Base-by-base conservation (phyloP, 2,797 vertebrate genomes). In the Onychomys torridus region DNA sequence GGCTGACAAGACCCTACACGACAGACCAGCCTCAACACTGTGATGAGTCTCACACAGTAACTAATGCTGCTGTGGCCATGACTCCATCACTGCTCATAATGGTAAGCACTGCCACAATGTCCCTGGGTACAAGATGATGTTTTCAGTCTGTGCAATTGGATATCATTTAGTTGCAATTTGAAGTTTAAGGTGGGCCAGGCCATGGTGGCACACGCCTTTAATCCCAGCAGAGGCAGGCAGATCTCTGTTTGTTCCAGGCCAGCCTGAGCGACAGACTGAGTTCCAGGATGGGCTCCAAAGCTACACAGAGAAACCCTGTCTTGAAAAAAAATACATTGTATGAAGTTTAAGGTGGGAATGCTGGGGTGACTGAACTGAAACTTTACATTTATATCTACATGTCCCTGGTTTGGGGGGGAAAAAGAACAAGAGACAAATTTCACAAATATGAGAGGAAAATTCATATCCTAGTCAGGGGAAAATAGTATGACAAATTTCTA, bases 1-100 rank as follows among this genome's bases (percentile, higher is more conserved):
- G 49, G 52, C 19, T 57, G 57, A 84, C 27, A 8, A 87, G 69
- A 76, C 6, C 25, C 13, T 13, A 2, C 40, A 23, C 19, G 46
- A 49, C 0, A 93, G 32, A 8, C 1, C 7, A 83, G n/a, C 10
- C 21, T 17, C 0, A 14, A 67, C 27, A 84, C 8, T 27, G 49
- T 21, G 34, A 57, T n/a, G 49, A 89, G 6, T n/a, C 13, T 34
- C 5, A 69, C 11, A 43, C 17, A 40, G n/a, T 8, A 11, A 61
- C 3, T 89, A 75, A 91, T 32, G 5, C 19, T 23, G 2, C 27
- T 1, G 14, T 0, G 0, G 6, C 49, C 37, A 29, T 1, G 10
- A 21, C 16, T 2, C 78, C 21, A 23, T 7, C 29, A 27, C 3
- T 16, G 10, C 49, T 71, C 27, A 46, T 10, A 27, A 23, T 16